Evolutionary conservation across 2,888 invertebrate species (phyloP).

Genomic region (Netelia virgata): DNA sequence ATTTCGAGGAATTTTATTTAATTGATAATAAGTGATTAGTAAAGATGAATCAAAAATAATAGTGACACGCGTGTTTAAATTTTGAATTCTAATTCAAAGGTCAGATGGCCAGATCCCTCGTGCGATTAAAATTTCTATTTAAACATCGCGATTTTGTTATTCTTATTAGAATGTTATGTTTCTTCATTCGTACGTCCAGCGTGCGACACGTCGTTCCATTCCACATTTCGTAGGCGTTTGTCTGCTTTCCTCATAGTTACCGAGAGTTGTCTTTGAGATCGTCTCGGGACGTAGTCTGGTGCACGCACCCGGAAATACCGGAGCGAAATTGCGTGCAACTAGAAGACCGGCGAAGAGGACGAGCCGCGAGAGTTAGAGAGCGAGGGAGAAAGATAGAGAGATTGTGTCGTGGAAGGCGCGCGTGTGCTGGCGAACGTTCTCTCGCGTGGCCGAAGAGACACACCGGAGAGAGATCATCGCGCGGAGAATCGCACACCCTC

Average conservation of each 20-base stretch:
- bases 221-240: constrained; percentile 62
- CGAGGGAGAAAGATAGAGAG: constrained; percentile 44
- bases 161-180: neutral
- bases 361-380: constrained; percentile 48
- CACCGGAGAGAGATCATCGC: constrained; percentile 59
- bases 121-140: neutral
- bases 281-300: constrained; percentile 59
- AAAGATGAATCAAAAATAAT: neutral
- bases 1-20: too few species aligned
- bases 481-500: constrained; percentile 61
- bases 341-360: constrained; percentile 51
- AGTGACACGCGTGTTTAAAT: too few species aligned
- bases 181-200: neutral
- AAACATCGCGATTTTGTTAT: neutral
- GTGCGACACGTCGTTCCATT: constrained; percentile 46
- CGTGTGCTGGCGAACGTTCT: constrained; percentile 51
- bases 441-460: constrained; percentile 47
- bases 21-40: neutral
- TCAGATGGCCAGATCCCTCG: neutral
- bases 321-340: constrained; percentile 72
- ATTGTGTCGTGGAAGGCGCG: constrained; percentile 52
- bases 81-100: too few species aligned
- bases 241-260: constrained; percentile 52
- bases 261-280: constrained; percentile 55
- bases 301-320: constrained; percentile 70